Percentiles rank a stretch among this genome's conserved stretches.
Evolutionary conservation across 2,797 vertebrate genomes (phyloP).

Genomic region (Myioborus miniatus): DNA sequence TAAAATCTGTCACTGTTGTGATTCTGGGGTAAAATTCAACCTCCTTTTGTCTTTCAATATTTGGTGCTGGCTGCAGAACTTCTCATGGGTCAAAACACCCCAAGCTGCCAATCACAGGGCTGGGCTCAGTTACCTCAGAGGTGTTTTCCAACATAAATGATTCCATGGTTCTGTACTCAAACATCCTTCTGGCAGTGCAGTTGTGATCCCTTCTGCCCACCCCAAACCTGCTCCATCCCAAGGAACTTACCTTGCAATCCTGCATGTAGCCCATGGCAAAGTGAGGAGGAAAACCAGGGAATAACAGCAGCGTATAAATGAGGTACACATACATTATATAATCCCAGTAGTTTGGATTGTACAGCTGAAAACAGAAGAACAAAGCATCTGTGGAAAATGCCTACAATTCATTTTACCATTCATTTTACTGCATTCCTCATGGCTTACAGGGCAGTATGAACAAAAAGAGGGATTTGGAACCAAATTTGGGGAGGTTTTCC

Average conservation of each 20-base stretch:
- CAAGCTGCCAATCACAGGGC: neutral
- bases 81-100: neutral
- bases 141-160: neutral
- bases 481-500: neutral
- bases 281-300: constrained; percentile 80
- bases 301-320: neutral
- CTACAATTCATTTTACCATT: neutral
- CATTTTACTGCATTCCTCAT: neutral
- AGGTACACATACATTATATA: neutral
- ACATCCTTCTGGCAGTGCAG: rapidly evolving
- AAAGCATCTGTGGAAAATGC: neutral
- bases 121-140: neutral
- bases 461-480: neutral
- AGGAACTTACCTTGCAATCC: constrained; percentile 80
- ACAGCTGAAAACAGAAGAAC: neutral
- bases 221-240: neutral
- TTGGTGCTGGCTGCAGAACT: neutral
- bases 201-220: neutral
- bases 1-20: neutral
- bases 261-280: constrained; percentile 87
- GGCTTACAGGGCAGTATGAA: neutral
- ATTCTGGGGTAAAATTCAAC: neutral
- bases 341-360: rapidly evolving
- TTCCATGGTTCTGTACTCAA: neutral
- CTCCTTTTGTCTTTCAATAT: neutral